Evolutionary conservation across 1,140 invertebrate species (phyloP).

Genomic region (Rhagoletis zephyria): DNA sequence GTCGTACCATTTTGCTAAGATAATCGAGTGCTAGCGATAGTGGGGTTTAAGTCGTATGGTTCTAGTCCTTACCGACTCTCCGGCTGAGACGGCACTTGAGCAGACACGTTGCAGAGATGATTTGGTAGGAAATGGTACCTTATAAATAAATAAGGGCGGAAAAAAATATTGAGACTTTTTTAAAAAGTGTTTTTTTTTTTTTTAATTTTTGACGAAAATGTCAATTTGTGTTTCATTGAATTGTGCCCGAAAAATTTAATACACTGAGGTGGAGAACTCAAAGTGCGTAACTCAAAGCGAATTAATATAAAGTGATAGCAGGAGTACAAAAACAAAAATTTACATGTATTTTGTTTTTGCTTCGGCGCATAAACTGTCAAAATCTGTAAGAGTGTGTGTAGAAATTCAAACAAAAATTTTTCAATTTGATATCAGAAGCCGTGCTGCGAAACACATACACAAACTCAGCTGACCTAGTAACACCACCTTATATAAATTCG

Average conservation of each 20-base stretch:
- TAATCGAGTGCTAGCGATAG: background rate
- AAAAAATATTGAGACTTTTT: conserved; percentile 13
- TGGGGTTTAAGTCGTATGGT: background rate
- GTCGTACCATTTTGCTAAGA: conserved; percentile 62
- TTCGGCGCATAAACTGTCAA: no score
- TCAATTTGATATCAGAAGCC: no score
- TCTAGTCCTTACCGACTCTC: background rate
- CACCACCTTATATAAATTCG: no score
- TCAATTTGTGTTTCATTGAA: conserved; percentile 36
- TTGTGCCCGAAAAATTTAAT: conserved; percentile 34
- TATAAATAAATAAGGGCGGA: background rate
- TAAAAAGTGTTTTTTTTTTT: background rate
- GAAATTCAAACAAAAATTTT: no score
- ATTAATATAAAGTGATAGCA: no score
- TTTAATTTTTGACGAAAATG: conserved; percentile 37
- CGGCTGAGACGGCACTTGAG: background rate
- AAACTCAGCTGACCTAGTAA: no score
- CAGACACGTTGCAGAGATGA: background rate
- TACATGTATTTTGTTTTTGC: no score
- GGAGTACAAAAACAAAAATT: no score
- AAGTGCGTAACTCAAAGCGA: background rate
- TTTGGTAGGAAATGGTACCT: background rate
- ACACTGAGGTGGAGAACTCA: conserved; percentile 33
- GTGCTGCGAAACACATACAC: no score
- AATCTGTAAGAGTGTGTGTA: no score